Evolutionary conservation across 2,113 vertebrate species (phyloP), one percentile per base, ranked within the genome.

Genomic region (Macheiramphus alcinus): DNA sequence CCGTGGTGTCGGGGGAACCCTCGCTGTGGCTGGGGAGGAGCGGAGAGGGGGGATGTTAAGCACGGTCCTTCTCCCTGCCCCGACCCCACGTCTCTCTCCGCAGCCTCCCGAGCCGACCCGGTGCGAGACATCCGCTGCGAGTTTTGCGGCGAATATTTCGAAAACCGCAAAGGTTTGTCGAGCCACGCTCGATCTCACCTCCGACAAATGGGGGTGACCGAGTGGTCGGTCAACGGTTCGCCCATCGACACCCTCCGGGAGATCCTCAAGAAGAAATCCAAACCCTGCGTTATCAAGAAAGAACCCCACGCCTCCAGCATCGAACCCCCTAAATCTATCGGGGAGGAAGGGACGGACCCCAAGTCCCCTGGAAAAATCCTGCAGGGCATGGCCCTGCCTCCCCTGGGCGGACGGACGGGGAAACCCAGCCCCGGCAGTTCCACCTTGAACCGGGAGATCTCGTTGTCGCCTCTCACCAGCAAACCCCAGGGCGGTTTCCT

Each of bases 161-260:
- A 99, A 95, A 99, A 99, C 96, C 98, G 99, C 11, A 99, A 99
- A 96, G 99, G 99, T 14, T 98, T 99, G 5, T 99, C 99, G 2
- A 99, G 99, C 97, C 99, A 99, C 31, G 99, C 99, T 1, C 99
- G 99, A 61, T 99, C 99, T 25, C 99, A 99, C 97, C 97, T 99
- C 62, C 98, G 99, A 6, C 99, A 99, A 96, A 99, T 99, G 99
- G 99, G 99, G 22, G 99, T 99, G 66, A 99, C 99, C 0, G 99
- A 99, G 97, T 99, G 99, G 99, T 99, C 98, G 0, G 99, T 99
- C 81, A 99, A 99, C 15, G 99, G 99, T 79, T 99, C 99, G 0
- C 99, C 99, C 71, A 99, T 99, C 21, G 99, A 99, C 97, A 99
- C 99, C 0, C 98, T 99, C 25, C 98, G 99, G 32, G 99, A 99